Evolutionary conservation across 2,113 vertebrate species (phyloP).

Genomic region (Cnemophilus loriae): DNA sequence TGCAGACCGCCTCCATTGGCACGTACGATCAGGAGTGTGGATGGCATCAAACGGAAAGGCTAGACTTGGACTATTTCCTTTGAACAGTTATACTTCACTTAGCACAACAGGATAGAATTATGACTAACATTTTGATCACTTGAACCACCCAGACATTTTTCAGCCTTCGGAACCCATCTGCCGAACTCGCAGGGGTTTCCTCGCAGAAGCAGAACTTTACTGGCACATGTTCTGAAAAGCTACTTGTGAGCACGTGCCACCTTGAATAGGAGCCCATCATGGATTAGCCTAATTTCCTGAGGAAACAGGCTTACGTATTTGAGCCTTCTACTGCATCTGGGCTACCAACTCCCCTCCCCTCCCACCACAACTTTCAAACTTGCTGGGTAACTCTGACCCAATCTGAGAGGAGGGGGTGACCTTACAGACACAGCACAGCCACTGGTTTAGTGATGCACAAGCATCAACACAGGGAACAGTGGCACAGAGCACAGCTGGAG

Average conservation of each 20-base stretch:
- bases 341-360: not conserved
- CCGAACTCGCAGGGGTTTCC: not conserved
- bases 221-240: not conserved
- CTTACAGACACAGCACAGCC: not conserved
- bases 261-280: not conserved
- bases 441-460: not conserved
- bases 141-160: not conserved
- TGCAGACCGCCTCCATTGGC: not conserved
- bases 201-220: not conserved
- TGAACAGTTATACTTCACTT: not conserved
- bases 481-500: not conserved
- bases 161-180: not conserved
- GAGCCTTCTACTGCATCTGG: not conserved
- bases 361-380: not conserved
- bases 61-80: not conserved
- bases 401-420: not conserved
- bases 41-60: not conserved
- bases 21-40: fast-evolving
- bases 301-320: not conserved
- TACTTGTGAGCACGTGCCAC: not conserved
- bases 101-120: not conserved
- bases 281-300: not conserved
- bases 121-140: not conserved
- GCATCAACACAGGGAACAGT: fast-evolving
- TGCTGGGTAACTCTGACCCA: not conserved